Evolutionary conservation across 2,113 vertebrate genomes (phyloP).

Genomic region (Dissostichus mawsoni): DNA sequence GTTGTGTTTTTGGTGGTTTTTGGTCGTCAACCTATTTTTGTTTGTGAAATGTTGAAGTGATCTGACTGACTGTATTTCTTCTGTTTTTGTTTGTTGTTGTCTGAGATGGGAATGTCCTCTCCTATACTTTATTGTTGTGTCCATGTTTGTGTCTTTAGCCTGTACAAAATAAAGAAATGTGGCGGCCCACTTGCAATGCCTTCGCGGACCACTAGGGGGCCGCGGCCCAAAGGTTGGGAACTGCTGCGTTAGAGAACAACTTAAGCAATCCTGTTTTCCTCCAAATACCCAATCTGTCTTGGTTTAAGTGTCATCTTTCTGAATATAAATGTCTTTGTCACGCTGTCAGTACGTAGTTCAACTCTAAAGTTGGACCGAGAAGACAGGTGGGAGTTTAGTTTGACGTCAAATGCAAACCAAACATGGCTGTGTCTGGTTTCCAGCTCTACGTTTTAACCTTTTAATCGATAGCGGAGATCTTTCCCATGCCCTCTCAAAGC

Average conservation of each 20-base stretch:
- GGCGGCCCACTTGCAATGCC: no score
- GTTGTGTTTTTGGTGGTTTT: no score
- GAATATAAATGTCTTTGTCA: not conserved
- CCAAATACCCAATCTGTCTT: not conserved
- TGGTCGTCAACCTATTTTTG: no score
- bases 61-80: no score
- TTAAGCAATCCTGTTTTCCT: not conserved
- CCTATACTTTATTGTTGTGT: no score
- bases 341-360: not conserved
- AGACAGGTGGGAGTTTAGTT: not conserved
- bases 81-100: no score
- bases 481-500: slow-evolving; percentile 2
- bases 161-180: no score
- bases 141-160: no score
- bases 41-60: no score
- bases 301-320: not conserved
- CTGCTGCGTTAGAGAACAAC: not conserved
- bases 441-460: not conserved
- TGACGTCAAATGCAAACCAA: not conserved
- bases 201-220: no score
- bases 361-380: slow-evolving; percentile 8
- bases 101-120: no score
- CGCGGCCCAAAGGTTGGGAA: no score
- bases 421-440: slow-evolving; percentile 7
- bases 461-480: slow-evolving; percentile 9